Evolutionary conservation across 2,888 invertebrate genomes (phyloP), one percentile per base, ranked within the genome.

Genomic region (Chrysodeixis includens): DNA sequence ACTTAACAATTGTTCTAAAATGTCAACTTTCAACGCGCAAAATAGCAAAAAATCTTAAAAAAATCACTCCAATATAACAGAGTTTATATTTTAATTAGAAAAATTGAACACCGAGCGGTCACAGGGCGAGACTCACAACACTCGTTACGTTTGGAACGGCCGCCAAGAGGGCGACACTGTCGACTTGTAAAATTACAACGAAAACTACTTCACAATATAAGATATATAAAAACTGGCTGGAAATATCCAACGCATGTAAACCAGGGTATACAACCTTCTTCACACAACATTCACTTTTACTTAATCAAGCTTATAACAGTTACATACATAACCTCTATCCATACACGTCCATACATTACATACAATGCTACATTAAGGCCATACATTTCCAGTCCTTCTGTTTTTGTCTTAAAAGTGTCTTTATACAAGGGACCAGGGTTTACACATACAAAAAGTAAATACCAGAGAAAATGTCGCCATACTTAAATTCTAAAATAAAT

Each of bases 81-180:
- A 67, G 64, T 73, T 63, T 66, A 82, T 76, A 84, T 58, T 76
- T 69, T 60, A n/a, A 61, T 62, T 78, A 70, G 53, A 73, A 81
- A 83, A 88, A 84, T 88, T 49, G 87, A 90, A 90, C 90, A 90
- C 89, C 73, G 76, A 79, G 76, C 69, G 67, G 70, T 76, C 73
- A n/a, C n/a, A n/a, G 62, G 62, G 59, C 62, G 62, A 73, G 66
- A 72, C 64, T 80, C 82, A 82, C 82, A 83, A 81, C 75, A 67
- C 82, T 78, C 32, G 56, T 71, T 79, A 62, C 64, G n/a, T 57
- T 56, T 22, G 6, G 14, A 55, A n/a, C 0, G 22, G 63, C 56
- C 73, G 65, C 72, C 72, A 1, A 79, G 76, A 71, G 53, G 82
- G 74, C 79, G 81, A 53, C 71, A 62, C 69, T n/a, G 49, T 35